Percentiles rank a stretch among this genome's conserved stretches.
phyloP scores from a whole-genome alignment of 2,888 invertebrate species.

The Cerastis rubricosa region DNA sequence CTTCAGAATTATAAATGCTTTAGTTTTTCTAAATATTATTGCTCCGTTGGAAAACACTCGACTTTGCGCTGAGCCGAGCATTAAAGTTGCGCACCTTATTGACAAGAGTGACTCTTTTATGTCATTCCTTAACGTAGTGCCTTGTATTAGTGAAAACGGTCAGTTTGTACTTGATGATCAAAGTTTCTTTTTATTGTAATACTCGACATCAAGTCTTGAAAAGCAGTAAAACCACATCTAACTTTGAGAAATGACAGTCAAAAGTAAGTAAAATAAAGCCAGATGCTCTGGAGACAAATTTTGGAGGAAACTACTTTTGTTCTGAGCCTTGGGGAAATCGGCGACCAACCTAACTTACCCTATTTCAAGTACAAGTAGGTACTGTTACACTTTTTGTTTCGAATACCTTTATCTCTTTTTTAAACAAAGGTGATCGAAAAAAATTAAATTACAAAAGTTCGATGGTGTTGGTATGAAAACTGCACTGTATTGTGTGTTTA shows the following conservation, averaged over 20 bases:
- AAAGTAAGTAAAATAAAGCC: constrained; percentile 34
- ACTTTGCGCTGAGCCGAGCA: too few relatives aligned
- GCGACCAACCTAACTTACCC: constrained; percentile 47
- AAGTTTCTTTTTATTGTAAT: neutral
- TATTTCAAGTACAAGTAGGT: constrained; percentile 42
- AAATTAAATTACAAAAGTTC: constrained; percentile 12
- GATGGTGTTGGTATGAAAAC: neutral
- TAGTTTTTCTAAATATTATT: too few relatives aligned
- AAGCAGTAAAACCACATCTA: constrained; percentile 10
- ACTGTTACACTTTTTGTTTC: constrained; percentile 25
- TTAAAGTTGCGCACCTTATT: too few relatives aligned
- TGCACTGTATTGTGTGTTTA: neutral
- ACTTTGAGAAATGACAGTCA: neutral
- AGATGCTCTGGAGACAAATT: constrained; percentile 36
- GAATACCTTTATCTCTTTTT: constrained; percentile 20
- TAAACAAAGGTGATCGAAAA: constrained; percentile 19
- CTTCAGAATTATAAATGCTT: too few relatives aligned
- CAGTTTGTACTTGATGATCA: neutral
- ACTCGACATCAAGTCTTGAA: neutral
- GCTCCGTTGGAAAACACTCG: too few relatives aligned
- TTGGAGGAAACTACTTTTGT: constrained; percentile 50
- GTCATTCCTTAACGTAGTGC: too few relatives aligned
- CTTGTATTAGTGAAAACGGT: too few relatives aligned
- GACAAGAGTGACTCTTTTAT: too few relatives aligned
- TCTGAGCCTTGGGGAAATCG: constrained; percentile 42